phyloP scores from a whole-genome alignment of 2,888 invertebrate species.

The Tenthredo notha region DNA sequence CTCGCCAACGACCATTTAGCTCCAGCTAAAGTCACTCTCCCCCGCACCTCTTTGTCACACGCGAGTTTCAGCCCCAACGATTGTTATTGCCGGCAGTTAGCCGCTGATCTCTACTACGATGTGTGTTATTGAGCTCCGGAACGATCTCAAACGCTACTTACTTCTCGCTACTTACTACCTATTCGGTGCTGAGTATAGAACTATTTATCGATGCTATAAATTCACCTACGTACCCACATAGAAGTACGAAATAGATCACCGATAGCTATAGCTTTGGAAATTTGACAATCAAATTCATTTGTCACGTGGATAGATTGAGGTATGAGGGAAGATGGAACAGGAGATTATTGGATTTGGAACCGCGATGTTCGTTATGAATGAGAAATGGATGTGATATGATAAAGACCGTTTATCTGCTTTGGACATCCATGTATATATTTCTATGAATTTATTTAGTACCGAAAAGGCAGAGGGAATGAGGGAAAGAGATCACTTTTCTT shows the following conservation, averaged over 20 bases:
- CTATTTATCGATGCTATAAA: conserved; percentile 25
- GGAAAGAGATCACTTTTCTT: neutral
- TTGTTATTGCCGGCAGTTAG: conserved; percentile 52
- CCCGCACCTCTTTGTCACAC: conserved; percentile 44
- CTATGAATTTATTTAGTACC: neutral
- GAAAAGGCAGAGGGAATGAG: neutral
- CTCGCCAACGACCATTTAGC: conserved; percentile 35
- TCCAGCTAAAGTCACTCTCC: conserved; percentile 26
- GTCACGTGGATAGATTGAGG: neutral
- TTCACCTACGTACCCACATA: neutral
- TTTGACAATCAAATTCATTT: neutral
- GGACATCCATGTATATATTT: neutral
- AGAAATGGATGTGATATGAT: neutral
- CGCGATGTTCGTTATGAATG: neutral
- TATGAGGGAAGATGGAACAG: neutral
- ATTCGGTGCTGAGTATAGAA: conserved; percentile 11
- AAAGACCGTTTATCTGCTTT: neutral
- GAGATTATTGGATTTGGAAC: neutral
- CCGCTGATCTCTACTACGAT: conserved; percentile 49
- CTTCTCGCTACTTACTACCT: conserved; percentile 39
- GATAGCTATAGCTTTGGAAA: neutral
- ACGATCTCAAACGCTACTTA: conserved; percentile 29
- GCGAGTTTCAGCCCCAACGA: conserved; percentile 39
- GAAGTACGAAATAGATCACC: neutral
- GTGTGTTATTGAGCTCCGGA: conserved; percentile 48